These are phyloP conservation scores for Cossypha caffra DNA, from an alignment of 2,797 vertebrate genomes.

Conservation along the genomic window DNA sequence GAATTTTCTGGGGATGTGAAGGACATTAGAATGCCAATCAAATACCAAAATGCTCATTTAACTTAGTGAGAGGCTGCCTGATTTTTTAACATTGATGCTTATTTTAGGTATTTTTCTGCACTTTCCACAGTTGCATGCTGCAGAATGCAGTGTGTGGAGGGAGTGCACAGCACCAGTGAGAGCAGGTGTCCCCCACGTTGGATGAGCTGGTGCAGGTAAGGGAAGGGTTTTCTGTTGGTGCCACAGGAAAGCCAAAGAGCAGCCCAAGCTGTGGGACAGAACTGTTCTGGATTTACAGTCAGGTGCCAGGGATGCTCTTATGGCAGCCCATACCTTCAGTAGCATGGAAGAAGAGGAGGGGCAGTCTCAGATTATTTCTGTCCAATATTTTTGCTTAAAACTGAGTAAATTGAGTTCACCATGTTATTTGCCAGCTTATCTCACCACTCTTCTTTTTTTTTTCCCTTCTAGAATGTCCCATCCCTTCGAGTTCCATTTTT, in stretches of 20 bases:
- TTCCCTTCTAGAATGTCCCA: neutral
- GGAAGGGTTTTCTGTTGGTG: neutral
- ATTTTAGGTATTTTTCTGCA: neutral
- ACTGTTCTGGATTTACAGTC: neutral
- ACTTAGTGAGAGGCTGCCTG: neutral
- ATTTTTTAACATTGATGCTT: neutral
- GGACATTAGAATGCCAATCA: neutral
- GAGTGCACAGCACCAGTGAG: neutral
- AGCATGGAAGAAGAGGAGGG: neutral
- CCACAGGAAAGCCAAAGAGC: neutral
- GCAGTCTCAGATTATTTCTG: neutral
- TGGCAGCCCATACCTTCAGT: neutral
- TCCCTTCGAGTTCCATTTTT: conserved; percentile 6
- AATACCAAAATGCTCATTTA: neutral
- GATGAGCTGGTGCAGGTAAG: neutral
- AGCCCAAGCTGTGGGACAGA: neutral
- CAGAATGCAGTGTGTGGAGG: neutral
- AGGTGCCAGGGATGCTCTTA: neutral
- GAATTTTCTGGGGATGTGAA: neutral
- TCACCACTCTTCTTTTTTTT: neutral
- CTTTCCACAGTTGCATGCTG: neutral
- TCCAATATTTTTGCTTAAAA: conserved; percentile 6
- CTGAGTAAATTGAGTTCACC: neutral
- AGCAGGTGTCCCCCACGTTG: rapidly evolving
- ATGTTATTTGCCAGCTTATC: conserved; percentile 2